Conservation (phyloP, 2,888 invertebrate genomes). For the Mesorhabditis belari region DNA sequence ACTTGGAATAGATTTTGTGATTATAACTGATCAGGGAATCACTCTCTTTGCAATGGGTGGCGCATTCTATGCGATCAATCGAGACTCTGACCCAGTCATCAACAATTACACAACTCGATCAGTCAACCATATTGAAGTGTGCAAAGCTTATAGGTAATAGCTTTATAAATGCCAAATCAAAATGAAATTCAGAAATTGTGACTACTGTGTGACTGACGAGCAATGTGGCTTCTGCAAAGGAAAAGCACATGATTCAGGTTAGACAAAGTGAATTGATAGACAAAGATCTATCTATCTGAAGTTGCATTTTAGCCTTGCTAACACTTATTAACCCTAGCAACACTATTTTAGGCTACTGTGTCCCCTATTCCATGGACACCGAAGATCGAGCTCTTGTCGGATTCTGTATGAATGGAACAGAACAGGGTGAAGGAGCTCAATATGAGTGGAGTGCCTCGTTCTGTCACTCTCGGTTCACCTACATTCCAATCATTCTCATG, state of each 20-base stretch:
- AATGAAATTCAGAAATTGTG: conserved; percentile 51
- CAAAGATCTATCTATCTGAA: background rate
- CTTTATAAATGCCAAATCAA: background rate
- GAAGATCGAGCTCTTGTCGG: conserved; percentile 4
- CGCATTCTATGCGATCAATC: conserved; percentile 16
- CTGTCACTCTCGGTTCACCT: conserved; percentile 52
- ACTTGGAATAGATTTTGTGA: background rate
- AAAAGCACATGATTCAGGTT: background rate
- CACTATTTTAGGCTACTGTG: conserved; percentile 7
- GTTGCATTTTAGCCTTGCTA: background rate
- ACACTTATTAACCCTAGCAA: background rate
- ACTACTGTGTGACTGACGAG: conserved; percentile 54
- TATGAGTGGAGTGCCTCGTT: conserved; percentile 22
- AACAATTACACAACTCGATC: background rate
- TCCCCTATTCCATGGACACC: conserved; percentile 3
- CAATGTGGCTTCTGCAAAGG: conserved; percentile 54
- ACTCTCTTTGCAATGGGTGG: conserved; percentile 23
- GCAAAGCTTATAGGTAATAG: background rate
- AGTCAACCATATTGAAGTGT: background rate
- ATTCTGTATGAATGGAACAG: conserved; percentile 9
- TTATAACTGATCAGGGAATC: background rate
- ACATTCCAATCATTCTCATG: conserved; percentile 41
- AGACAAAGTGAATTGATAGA: no score
- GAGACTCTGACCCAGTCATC: conserved; percentile 1
- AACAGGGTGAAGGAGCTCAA: background rate